phyloP scores from a whole-genome alignment of 2,113 vertebrate genomes.

The Dipodomys stephensi region DNA sequence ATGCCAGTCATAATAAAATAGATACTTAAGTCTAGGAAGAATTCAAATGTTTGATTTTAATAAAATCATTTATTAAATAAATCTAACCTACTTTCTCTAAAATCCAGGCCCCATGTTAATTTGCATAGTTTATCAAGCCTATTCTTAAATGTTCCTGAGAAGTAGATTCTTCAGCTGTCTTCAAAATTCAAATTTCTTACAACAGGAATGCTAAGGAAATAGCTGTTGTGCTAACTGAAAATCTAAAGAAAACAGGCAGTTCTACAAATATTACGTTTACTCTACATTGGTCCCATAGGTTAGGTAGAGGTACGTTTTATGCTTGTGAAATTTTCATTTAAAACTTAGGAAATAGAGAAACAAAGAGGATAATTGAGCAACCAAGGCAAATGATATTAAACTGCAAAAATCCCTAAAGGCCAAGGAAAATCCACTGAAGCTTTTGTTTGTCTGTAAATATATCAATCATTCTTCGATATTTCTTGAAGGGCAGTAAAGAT shows the following conservation, averaged over 20 bases:
- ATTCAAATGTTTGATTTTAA: slow-evolving; percentile 65
- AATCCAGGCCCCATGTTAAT: slow-evolving; percentile 12
- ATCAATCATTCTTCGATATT: slow-evolving; percentile 70
- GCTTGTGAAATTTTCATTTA: slow-evolving; percentile 13
- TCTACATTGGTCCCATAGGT: neutral
- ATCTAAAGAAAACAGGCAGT: slow-evolving; percentile 35
- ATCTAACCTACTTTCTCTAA: slow-evolving; percentile 59
- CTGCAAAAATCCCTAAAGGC: slow-evolving; percentile 21
- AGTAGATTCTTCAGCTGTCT: slow-evolving; percentile 9
- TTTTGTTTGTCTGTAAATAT: slow-evolving; percentile 68
- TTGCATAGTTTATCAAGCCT: slow-evolving; percentile 53
- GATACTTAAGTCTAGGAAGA: neutral
- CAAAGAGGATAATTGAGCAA: slow-evolving; percentile 9
- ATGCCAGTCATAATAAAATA: slow-evolving; percentile 36
- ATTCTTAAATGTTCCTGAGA: slow-evolving; percentile 47
- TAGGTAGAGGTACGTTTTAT: neutral
- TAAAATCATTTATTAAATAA: slow-evolving; percentile 57
- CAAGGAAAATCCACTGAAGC: slow-evolving; percentile 59
- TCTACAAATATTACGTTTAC: neutral
- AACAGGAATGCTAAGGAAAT: slow-evolving; percentile 15
- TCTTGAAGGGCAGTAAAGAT: slow-evolving; percentile 63
- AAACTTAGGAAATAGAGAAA: slow-evolving; percentile 44
- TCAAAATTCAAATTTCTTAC: slow-evolving; percentile 41
- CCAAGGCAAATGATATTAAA: slow-evolving; percentile 69
- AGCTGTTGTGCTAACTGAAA: slow-evolving; percentile 43